Evolutionary conservation across 2,888 invertebrate genomes (phyloP), one percentile per base, ranked within the genome.

Genomic region (Orthosia cruda): DNA sequence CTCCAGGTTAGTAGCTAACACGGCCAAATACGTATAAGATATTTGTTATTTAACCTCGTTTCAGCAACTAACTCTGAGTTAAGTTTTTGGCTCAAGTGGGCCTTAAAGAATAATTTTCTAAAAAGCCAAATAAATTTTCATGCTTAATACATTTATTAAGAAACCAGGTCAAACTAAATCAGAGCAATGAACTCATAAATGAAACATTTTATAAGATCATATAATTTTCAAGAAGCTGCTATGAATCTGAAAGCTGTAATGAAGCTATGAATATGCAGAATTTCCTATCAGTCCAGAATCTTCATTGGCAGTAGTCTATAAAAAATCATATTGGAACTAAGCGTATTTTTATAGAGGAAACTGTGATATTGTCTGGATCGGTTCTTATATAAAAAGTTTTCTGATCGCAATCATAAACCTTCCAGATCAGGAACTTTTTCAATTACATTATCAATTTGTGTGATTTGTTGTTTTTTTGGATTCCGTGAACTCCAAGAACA

Each of bases 251-350:
- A 65, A 61, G 20, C 71, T 54, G 52, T 81, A 81, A 84, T 81
- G 69, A 84, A 69, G 81, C 73, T 70, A 84, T 85, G 73, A 86
- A 85, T 85, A 84, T 85, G 84, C 87, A 85, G 59, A 73, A 65
- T 69, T 66, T 81, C 45, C 59, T 73, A 77, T 81, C 75, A 71
- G 69, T 84, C 75, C 64, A 45, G 58, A 71, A 73, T 71, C 63
- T 72, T 86, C 52, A 75, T 61, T 80, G 63, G 71, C 49, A 72
- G 59, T 64, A 57, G 59, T 74, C 47, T 45, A 59, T 77, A 74
- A 65, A 84, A 62, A 67, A 75, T 67, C 59, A 59, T 71, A 75
- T 66, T 58, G 70, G 61, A 84, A 62, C 26, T 16, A 20, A 62
- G 49, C 18, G 20, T 75, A 58, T 54, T 71, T 73, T 75, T 64